Evolutionary conservation across 2,888 invertebrate genomes (phyloP), one percentile per base, ranked within the genome.

Genomic region (Geophilus truncorum): DNA sequence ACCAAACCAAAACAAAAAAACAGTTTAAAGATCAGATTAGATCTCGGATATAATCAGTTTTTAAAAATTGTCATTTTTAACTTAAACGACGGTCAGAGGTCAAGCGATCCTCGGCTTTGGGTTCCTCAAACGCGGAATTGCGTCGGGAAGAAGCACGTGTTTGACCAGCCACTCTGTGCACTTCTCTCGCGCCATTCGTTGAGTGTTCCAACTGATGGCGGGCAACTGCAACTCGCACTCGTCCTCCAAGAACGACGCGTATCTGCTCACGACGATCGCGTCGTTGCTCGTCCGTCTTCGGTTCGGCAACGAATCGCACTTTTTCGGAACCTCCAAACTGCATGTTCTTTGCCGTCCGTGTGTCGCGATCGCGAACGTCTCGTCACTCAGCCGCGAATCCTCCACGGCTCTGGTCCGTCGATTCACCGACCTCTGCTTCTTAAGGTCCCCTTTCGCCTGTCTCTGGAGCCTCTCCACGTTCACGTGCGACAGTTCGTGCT

Each of bases 151-250:
- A 0, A 80, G 18, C 34, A 80, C 80, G 34, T 80, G 80, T 40
- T 80, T 62, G 28, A 80, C 80, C 25, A 80, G 23, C 80, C 80
- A 80, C 25, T 80, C 80, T 7, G 80, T 80, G 70, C 80, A 80
- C 25, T 80, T 80, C 36, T 80, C 70, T 0, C 80, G 15, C 25
- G 80, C 80, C 34, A 32, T 21, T 0, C 75, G 15, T 9, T 75
- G 32, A 4, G 80, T 80, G 7, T 80, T 21, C 80, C 80, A 80
- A 34, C 32, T 75, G 0, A 80, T 36, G 10, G 36, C 21, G 10
- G 70, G 45, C 18, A 75, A 34, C 25, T 9, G 34, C 18, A 40
- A 18, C 21, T 40, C 25, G 3, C 40, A 5, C 21, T 51, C 79
- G 25, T 79, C 79, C 2, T n/a, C 28, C 23, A 28, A 9, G n/a